Base-by-base conservation (phyloP, 2,888 invertebrate species). In the Drymonia ruficornis region DNA sequence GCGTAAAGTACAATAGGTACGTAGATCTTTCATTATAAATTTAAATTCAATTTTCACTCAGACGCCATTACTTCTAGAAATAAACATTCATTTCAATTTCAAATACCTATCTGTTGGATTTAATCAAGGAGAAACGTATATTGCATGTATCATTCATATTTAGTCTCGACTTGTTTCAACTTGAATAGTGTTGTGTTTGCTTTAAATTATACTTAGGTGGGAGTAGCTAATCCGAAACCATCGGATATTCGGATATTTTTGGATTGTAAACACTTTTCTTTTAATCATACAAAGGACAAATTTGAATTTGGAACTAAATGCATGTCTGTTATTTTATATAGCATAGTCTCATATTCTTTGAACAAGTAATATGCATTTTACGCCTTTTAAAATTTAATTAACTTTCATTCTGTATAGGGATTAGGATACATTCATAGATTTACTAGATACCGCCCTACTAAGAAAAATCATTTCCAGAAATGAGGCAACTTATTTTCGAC, bases 81-180 rank as follows among this genome's bases (percentile, higher is more conserved):
- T n/a, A 36, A n/a, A 36, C 36, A 36, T 36, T n/a, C 36, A 36
- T 36, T 36, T 36, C 3, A n/a, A 36, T 36, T 36, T 36, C n/a
- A 36, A 36, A 23, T 23, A 23, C 6, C 6, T 36, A 36, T 36
- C 36, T 36, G 36, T 36, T 36, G 36, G 36, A 36, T 36, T 36
- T 36, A 36, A 36, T 36, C 36, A 36, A 36, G n/a, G 36, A 36
- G 36, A 36, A 36, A 36, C 36, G 36, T 11, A 36, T n/a, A 36
- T 11, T n/a, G n/a, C 2, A 1, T 4, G 11, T n/a, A 36, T 36
- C 36, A 13, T 36, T 36, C 36, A 36, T 36, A 36, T 36, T 36
- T 36, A n/a, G 36, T 36, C 36, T 7, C 0, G 13, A 13, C n/a
- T 13, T 36, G 36, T n/a, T 36, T 2, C 36, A 11, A 36, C 2